Percentiles rank a stretch among this genome's conserved stretches.
phyloP scores from a whole-genome alignment of 2,888 invertebrate genomes.

The Cotesia congregata region DNA sequence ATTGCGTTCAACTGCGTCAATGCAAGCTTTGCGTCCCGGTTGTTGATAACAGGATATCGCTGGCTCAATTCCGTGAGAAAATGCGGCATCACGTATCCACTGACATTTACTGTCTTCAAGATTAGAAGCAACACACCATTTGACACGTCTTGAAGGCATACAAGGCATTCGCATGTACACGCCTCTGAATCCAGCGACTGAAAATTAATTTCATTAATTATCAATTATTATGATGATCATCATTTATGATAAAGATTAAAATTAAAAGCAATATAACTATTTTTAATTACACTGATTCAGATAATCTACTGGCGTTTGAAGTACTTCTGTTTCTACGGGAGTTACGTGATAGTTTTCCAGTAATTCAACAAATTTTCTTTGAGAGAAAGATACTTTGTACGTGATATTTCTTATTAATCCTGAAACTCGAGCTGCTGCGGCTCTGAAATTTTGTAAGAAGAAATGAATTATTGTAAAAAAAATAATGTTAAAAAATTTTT shows the following conservation, averaged over 20 bases:
- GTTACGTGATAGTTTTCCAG: constrained; percentile 75
- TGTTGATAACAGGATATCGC: constrained; percentile 83
- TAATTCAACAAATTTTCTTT: constrained; percentile 75
- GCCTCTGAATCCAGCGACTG: constrained; percentile 65
- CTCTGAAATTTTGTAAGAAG: constrained; percentile 57
- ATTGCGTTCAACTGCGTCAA: constrained; percentile 76
- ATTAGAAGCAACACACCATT: constrained; percentile 78
- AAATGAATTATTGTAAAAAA: too few species aligned
- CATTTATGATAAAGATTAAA: neutral
- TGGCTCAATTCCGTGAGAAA: constrained; percentile 83
- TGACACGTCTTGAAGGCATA: constrained; percentile 60
- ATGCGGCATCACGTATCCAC: constrained; percentile 81
- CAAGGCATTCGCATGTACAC: constrained; percentile 64
- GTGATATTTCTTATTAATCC: constrained; percentile 70
- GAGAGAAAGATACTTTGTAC: constrained; percentile 72
- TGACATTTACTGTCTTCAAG: constrained; percentile 84
- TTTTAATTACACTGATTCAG: constrained; percentile 71
- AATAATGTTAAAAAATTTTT: too few species aligned
- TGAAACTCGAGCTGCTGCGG: constrained; percentile 71
- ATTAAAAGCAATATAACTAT: constrained; percentile 3
- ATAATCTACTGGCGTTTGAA: constrained; percentile 78
- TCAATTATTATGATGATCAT: constrained; percentile 33
- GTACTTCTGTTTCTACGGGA: constrained; percentile 66
- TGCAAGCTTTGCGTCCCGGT: constrained; percentile 76
- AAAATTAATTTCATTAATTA: constrained; percentile 4